Base-by-base conservation (phyloP, 2,888 invertebrate species). In the Cerastis leucographa region DNA sequence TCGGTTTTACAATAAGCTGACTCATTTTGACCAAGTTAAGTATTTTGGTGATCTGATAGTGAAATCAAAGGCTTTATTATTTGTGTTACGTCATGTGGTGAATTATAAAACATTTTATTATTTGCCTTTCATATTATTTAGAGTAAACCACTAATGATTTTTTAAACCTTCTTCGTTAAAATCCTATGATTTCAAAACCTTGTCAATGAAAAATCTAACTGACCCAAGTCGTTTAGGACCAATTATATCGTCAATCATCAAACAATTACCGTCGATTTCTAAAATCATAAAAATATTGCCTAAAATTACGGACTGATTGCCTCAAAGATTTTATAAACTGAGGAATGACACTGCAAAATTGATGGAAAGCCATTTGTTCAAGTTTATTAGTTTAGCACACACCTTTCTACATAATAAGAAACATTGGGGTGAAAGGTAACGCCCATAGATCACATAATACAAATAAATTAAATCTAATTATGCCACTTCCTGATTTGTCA, bases 11-110 rank as follows among this genome's bases (percentile, higher is more conserved):
- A 71, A 64, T 49, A 42, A 68, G 25, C 56, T 49, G 54, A 62
- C 12, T 70, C 66, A 76, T 40, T 44, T 66, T 54, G n/a, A 61
- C 14, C 2, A 40, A 25, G 42, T 25, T 22, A 2, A 65, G 19
- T 17, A 64, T 49, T 59, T 74, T n/a, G 17, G 1, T 22, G 22
- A 65, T n/a, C 5, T 51, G 46, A 44, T 25, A 66, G 69, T 35
- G 77, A 80, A 83, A 80, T 70, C 59, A 54, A 51, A 44, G 12
- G 19, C 9, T 3, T 25, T 19, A 29, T 11, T 29, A n/a, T 51
- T 35, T 44, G 0, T 74, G 81, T 76, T 77, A 61, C 35, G 77
- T 83, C 77, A 76, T 80, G 46, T 65, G 17, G 44, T 69, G n/a
- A 70, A 46, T 82, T 49, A 69, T 56, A 65, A 49, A 82, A 59